Evolutionary conservation across 1,140 invertebrate species (phyloP).

Genomic region (Microplitis mediator): DNA sequence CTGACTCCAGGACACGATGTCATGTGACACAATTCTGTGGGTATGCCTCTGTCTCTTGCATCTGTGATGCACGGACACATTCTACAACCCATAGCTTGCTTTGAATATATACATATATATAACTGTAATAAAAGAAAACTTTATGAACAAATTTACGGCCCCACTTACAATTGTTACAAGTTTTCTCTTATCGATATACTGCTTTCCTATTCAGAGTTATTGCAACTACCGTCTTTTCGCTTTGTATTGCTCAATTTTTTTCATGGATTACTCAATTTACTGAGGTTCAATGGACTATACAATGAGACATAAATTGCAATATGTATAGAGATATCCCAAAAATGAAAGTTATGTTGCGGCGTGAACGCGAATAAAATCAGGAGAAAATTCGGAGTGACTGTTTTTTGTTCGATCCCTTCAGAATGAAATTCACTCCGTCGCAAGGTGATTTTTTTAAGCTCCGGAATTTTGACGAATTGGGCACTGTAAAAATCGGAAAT

Average conservation of each 20-base stretch:
- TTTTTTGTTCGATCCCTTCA: no score
- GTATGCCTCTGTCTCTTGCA: not conserved
- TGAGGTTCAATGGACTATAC: no score
- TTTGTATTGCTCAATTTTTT: not conserved
- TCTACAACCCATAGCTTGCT: not conserved
- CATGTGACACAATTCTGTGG: conserved; percentile 8
- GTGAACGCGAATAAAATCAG: no score
- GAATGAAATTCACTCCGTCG: no score
- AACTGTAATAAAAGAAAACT: conserved; percentile 29
- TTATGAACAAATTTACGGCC: conserved; percentile 33
- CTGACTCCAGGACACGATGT: conserved; percentile 19
- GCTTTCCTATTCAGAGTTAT: conserved; percentile 31
- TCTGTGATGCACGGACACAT: not conserved
- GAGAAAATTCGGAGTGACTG: no score
- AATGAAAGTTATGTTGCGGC: no score
- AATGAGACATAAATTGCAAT: no score
- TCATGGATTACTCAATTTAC: conserved; percentile 5
- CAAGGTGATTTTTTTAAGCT: no score
- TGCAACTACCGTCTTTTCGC: not conserved
- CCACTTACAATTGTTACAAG: conserved; percentile 33
- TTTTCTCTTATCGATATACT: conserved; percentile 21
- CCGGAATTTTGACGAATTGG: no score
- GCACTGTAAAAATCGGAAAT: no score
- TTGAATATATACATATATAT: conserved; percentile 15
- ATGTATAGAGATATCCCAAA: no score